phyloP scores from a whole-genome alignment of 2,113 vertebrate genomes.

The Tapirus terrestris region DNA sequence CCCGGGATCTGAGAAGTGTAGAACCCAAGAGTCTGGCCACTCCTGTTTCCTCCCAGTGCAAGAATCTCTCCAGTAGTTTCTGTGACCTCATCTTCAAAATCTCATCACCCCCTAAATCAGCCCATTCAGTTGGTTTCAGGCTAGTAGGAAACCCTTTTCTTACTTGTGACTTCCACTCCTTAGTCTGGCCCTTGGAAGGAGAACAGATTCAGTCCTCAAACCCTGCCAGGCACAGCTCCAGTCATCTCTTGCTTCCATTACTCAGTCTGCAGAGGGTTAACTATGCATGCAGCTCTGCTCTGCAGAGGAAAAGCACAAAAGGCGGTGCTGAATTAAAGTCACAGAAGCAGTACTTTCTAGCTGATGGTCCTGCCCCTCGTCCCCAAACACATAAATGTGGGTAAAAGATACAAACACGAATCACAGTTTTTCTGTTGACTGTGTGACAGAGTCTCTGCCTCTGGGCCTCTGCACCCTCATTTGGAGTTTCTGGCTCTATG shows the following conservation, averaged over 20 bases:
- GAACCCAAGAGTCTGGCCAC: background rate
- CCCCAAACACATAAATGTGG: background rate
- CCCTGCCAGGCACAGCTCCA: background rate
- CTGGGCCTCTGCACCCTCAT: background rate
- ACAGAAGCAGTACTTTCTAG: background rate
- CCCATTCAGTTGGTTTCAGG: background rate
- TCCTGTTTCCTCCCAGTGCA: background rate
- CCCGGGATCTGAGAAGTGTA: too few species aligned
- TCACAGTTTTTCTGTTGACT: background rate
- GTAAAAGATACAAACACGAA: background rate
- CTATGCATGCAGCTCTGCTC: background rate
- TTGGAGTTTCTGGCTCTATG: background rate
- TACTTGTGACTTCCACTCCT: background rate
- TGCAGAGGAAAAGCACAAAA: background rate
- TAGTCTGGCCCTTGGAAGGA: background rate
- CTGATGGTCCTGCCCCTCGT: background rate
- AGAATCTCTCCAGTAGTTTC: background rate
- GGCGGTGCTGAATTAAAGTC: background rate
- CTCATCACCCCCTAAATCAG: background rate
- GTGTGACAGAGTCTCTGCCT: background rate
- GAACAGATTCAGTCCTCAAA: background rate
- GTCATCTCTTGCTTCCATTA: background rate
- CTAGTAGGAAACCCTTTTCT: background rate
- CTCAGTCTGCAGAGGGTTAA: background rate
- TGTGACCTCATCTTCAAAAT: background rate